Evolutionary conservation across 2,797 vertebrate genomes (phyloP), one percentile per base, ranked within the genome.

Genomic region (Karalla daura): DNA sequence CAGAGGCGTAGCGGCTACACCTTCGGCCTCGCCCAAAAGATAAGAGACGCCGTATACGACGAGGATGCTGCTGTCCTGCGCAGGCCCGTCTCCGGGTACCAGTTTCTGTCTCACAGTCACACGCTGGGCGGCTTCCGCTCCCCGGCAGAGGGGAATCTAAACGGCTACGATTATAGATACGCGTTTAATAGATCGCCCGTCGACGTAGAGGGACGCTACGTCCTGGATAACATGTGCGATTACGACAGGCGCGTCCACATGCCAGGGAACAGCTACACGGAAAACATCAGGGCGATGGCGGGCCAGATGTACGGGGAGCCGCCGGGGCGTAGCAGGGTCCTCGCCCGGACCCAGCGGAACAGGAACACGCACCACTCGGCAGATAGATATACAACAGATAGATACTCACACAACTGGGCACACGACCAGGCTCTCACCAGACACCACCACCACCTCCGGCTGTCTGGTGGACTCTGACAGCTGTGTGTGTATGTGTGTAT

Each of bases 231-330:
- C 60, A 2, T 25, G 0, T 32, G 4, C 37, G 0, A 5, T 5
- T 32, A 10, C 40, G 0, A 28, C 54, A 27, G 18, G 0, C 69
- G 4, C 0, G 32, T 54, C 32, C 0, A 33, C 41, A 7, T 9
- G 5, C 52, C 24, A 14, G 18, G 55, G 14, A 43, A 9, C 58
- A 33, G 41, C 0, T 92, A 92, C 77, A 0, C 82, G 0, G 83
- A 88, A 1, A 67, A 88, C 79, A 91, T 92, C 60, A 28, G 90
- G 14, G 84, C 82, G 0, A 90, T 83, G 86, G 89, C 89, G 0
- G 89, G 85, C 11, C 86, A 88, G 74, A 92, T 91, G 89, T 91
- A 91, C 33, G 85, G 83, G 4, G 76, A 83, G 17, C 64, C 87
- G 0, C 74, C 56, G 2, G 0, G 37, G 0, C 81, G 17, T 17